Percentiles rank a stretch among this genome's conserved stretches.
Evolutionary conservation across 2,888 invertebrate species (phyloP).

Genomic region (Tenthredo livida): DNA sequence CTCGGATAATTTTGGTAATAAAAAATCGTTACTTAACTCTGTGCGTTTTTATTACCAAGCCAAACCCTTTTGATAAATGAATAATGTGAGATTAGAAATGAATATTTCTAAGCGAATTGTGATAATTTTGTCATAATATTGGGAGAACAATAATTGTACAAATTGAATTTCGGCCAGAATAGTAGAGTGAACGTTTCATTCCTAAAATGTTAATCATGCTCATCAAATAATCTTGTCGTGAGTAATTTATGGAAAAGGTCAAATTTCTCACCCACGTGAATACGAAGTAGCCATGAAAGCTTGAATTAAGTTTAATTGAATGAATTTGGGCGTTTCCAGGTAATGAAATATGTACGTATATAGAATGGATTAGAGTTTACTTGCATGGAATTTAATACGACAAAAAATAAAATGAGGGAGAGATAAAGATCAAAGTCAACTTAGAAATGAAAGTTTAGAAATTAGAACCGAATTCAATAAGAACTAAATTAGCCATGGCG

Average conservation of each 20-base stretch:
- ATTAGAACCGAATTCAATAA: background rate
- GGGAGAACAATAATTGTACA: background rate
- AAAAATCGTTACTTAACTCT: background rate
- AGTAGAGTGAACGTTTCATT: background rate
- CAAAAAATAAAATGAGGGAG: background rate
- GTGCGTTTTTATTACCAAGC: background rate
- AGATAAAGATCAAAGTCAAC: background rate
- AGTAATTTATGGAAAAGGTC: background rate
- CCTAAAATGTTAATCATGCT: background rate
- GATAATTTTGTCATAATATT: background rate
- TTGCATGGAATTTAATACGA: background rate
- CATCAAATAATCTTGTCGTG: background rate
- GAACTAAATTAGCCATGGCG: no score
- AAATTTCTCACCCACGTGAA: background rate
- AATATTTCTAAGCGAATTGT: background rate
- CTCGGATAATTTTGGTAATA: no score
- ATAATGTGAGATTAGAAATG: background rate
- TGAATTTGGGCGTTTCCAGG: background rate
- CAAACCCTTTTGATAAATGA: background rate
- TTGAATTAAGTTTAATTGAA: constrained; percentile 16
- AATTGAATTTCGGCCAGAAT: background rate
- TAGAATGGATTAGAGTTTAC: background rate
- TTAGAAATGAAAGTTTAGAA: background rate
- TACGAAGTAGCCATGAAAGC: constrained; percentile 1
- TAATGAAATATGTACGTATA: background rate